Evolutionary conservation across 2,797 vertebrate genomes (phyloP).

Genomic region (Neosilurus mollespiculum): DNA sequence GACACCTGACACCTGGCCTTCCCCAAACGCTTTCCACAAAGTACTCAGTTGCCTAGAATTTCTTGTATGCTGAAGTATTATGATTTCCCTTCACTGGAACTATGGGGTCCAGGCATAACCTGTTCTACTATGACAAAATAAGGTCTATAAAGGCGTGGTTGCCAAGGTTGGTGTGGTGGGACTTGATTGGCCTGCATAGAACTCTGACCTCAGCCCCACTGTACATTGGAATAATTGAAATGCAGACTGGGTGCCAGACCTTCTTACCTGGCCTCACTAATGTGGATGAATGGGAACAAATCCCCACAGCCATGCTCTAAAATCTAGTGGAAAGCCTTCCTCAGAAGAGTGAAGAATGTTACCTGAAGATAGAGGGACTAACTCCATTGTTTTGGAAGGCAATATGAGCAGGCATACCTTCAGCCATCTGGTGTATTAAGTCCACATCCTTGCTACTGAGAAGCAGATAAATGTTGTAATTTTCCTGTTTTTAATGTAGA

Average conservation of each 20-base stretch:
- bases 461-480: neutral
- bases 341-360: neutral
- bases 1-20: neutral
- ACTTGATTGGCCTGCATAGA: neutral
- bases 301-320: neutral
- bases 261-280: slow-evolving; percentile 1
- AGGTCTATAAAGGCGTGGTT: neutral
- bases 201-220: too few relatives aligned
- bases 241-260: neutral
- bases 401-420: neutral
- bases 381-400: neutral
- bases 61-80: neutral
- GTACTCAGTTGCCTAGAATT: neutral
- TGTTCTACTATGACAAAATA: neutral
- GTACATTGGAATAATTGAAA: neutral
- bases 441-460: neutral
- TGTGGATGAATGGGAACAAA: slow-evolving; percentile 5
- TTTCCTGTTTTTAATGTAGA: neutral
- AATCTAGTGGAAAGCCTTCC: neutral
- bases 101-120: neutral
- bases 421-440: neutral
- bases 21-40: neutral
- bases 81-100: neutral
- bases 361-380: neutral
- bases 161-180: neutral